Conservation (phyloP, 2,888 invertebrate genomes). For the Campaea margaritaria region DNA sequence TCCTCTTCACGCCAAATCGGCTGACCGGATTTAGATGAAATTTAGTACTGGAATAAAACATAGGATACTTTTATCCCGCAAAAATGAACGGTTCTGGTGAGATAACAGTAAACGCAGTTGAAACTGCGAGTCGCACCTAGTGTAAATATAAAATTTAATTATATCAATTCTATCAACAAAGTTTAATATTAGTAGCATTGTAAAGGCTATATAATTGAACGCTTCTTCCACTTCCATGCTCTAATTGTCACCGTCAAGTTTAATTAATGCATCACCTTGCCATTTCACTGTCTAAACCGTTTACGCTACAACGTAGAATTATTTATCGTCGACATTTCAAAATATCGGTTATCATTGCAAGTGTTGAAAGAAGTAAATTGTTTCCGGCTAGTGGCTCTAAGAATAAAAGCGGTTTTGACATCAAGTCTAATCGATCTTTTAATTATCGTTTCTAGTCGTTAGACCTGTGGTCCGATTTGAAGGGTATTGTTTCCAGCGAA, state of each 20-base stretch:
- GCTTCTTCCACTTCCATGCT: conserved; percentile 50
- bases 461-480: too few species aligned
- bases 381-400: conserved; percentile 64
- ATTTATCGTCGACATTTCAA: conserved; percentile 55
- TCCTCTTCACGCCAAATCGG: too few species aligned
- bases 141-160: too few species aligned
- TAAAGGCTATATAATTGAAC: background rate
- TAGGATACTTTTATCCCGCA: too few species aligned
- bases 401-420: conserved; percentile 73
- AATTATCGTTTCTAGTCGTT: conserved; percentile 1
- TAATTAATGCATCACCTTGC: conserved; percentile 66
- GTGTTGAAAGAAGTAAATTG: conserved; percentile 66
- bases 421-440: conserved; percentile 31
- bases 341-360: conserved; percentile 56
- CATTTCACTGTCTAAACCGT: conserved; percentile 68
- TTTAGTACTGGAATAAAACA: too few species aligned
- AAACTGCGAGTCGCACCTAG: too few species aligned
- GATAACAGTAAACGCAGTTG: too few species aligned
- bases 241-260: conserved; percentile 60
- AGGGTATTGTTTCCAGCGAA: background rate
- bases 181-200: background rate
- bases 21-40: too few species aligned
- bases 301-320: conserved; percentile 51
- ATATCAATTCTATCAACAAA: too few species aligned
- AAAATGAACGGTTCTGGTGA: too few species aligned